Percentiles rank a stretch among this genome's conserved stretches.
Conservation (phyloP, 1,140 invertebrate species). For the Drosophila orena region DNA sequence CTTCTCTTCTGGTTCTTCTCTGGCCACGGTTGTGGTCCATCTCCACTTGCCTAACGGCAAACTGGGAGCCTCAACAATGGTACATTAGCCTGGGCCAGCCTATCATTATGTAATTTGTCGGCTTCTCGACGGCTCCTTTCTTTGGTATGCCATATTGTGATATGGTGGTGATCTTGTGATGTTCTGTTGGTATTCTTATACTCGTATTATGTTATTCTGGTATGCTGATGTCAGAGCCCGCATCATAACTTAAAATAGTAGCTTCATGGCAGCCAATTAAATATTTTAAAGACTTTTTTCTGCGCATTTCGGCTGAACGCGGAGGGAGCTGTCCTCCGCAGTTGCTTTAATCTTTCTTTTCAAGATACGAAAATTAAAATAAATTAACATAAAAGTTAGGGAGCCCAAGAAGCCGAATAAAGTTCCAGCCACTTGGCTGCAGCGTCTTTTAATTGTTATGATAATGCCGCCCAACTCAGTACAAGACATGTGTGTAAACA, state of each 20-base stretch:
- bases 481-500: no score
- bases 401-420: slow-evolving; percentile 53
- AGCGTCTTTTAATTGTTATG: slow-evolving; percentile 72
- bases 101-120: slow-evolving; percentile 77
- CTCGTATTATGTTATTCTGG: slow-evolving; percentile 4
- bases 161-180: slow-evolving; percentile 5
- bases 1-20: neutral
- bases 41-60: slow-evolving; percentile 23
- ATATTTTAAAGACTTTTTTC: slow-evolving; percentile 61
- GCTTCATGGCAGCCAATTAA: slow-evolving; percentile 67
- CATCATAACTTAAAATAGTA: slow-evolving; percentile 82
- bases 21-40: neutral
- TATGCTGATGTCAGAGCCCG: slow-evolving; percentile 69
- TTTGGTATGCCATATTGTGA: neutral
- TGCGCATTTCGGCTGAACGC: slow-evolving; percentile 35
- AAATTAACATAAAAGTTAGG: slow-evolving; percentile 76
- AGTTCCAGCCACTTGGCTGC: slow-evolving; percentile 35
- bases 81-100: slow-evolving; percentile 40
- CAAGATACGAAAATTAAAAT: slow-evolving; percentile 61
- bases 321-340: slow-evolving; percentile 40
- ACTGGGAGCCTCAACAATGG: slow-evolving; percentile 40
- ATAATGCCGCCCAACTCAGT: slow-evolving; percentile 48
- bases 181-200: neutral
- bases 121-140: slow-evolving; percentile 47
- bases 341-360: slow-evolving; percentile 64